These are phyloP conservation scores for Athripsodes cinereus DNA, from an alignment of 2,888 invertebrate species.

Conservation along the genomic window DNA sequence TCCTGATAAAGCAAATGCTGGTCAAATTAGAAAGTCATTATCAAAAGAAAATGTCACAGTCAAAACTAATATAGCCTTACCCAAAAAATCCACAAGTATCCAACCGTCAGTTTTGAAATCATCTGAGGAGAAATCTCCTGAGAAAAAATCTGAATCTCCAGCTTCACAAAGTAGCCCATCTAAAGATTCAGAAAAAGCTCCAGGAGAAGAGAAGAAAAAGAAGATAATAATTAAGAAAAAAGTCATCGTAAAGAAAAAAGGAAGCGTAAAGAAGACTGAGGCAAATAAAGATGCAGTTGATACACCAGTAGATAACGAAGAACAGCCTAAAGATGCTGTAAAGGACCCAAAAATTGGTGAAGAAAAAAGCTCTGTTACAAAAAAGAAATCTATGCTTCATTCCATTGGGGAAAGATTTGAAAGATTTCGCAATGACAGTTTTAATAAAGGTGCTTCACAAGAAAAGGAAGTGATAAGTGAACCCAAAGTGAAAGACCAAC, in stretches of 20 bases:
- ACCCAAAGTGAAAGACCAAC: slow-evolving; percentile 22
- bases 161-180: neutral
- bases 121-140: slow-evolving; percentile 15
- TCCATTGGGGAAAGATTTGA: slow-evolving; percentile 73
- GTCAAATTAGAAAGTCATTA: too few species aligned
- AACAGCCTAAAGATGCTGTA: slow-evolving; percentile 34
- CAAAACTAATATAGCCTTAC: too few species aligned
- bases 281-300: slow-evolving; percentile 26
- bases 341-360: slow-evolving; percentile 30
- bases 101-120: too few species aligned
- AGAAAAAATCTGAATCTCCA: slow-evolving; percentile 31
- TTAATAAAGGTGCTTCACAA: slow-evolving; percentile 46
- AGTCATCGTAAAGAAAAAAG: slow-evolving; percentile 23
- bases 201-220: slow-evolving; percentile 25
- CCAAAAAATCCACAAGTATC: too few species aligned
- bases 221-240: slow-evolving; percentile 26
- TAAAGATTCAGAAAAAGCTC: slow-evolving; percentile 3
- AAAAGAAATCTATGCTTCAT: slow-evolving; percentile 65
- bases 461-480: slow-evolving; percentile 41
- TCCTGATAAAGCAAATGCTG: too few species aligned
- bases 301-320: slow-evolving; percentile 27
- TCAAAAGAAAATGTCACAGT: too few species aligned
- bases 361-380: slow-evolving; percentile 34
- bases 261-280: slow-evolving; percentile 30
- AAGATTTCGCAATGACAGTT: slow-evolving; percentile 53